Percentiles rank a stretch among this genome's conserved stretches.
These are phyloP conservation scores for Hipparchia semele DNA, from an alignment of 2,888 invertebrate genomes.

Conservation along the genomic window DNA sequence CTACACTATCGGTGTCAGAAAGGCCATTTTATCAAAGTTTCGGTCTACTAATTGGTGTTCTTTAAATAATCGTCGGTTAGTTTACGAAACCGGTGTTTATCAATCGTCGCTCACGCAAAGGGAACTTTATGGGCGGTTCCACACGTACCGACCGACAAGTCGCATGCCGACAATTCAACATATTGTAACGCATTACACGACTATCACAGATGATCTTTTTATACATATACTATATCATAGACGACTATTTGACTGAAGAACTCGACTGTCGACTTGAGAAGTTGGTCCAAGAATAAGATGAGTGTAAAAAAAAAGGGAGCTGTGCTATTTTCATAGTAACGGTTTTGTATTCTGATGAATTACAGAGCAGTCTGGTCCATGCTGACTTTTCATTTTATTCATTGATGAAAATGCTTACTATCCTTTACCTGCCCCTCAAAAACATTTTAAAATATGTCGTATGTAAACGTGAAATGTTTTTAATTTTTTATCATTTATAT, in stretches of 20 bases:
- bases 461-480: too few species aligned
- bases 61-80: constrained; percentile 15
- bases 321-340: constrained; percentile 29
- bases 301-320: constrained; percentile 24
- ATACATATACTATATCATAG: too few species aligned
- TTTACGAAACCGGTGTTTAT: constrained; percentile 31
- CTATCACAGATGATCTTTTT: not conserved
- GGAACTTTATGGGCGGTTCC: constrained; percentile 19
- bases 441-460: too few species aligned
- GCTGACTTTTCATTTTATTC: not conserved
- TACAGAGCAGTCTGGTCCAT: constrained; percentile 19
- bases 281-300: not conserved
- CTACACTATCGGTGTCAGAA: not conserved
- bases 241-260: not conserved
- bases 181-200: not conserved
- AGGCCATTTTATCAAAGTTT: not conserved
- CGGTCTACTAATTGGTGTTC: constrained; percentile 28
- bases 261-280: not conserved
- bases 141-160: constrained; percentile 6
- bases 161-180: not conserved
- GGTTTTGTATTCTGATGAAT: constrained; percentile 14
- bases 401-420: not conserved
- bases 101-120: constrained; percentile 29
- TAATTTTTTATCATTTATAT: too few species aligned
- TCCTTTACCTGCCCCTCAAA: too few species aligned